Base-by-base conservation (phyloP, 2,888 invertebrate species). In the Rhagonycha lutea region DNA sequence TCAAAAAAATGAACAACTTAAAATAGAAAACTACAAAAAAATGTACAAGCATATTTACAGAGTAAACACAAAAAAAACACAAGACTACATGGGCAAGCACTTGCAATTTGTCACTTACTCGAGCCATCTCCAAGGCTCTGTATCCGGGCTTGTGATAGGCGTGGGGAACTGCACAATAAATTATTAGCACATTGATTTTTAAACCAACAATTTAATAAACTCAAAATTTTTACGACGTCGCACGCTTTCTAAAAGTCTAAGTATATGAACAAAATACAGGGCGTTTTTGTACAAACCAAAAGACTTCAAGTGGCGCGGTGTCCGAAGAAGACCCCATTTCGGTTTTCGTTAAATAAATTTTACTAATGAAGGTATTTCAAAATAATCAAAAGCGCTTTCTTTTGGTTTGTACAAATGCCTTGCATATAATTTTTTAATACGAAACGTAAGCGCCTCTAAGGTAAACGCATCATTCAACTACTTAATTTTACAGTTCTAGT, bases 61-160 rank as follows among this genome's bases (percentile, higher is more conserved):
- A 7, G 47, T 47, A 2, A 47, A 68, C 67, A 23, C 26, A 68
- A 23, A 67, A n/a, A 81, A 79, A 80, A 79, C 82, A 75, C 79
- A 80, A 80, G 81, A 83, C 77, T 69, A 47, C 81, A 83, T 65
- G 0, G 26, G 81, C 81, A 83, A 82, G 82, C 83, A 83, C 47
- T 83, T 81, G 81, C 82, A 83, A 78, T 77, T 77, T 81, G 80
- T 80, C 88, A 94, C 93, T 93, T 94, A 94, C 93, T 93, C 92
- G 92, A 95, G 93, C 95, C 95, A 95, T 90, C 94, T 95, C 95
- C 95, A 95, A 88, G 95, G 94, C 92, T 95, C 95, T 89, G 92
- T 93, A 90, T 95, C 95, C 91, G 95, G 95, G 88, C 94, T 94
- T 90, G 94, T 94, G 91, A 93, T 93, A 88, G 95, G 95, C 91